Evolutionary conservation across 2,113 vertebrate genomes (phyloP), one percentile per base, ranked within the genome.

Genomic region (Anseranas semipalmata): DNA sequence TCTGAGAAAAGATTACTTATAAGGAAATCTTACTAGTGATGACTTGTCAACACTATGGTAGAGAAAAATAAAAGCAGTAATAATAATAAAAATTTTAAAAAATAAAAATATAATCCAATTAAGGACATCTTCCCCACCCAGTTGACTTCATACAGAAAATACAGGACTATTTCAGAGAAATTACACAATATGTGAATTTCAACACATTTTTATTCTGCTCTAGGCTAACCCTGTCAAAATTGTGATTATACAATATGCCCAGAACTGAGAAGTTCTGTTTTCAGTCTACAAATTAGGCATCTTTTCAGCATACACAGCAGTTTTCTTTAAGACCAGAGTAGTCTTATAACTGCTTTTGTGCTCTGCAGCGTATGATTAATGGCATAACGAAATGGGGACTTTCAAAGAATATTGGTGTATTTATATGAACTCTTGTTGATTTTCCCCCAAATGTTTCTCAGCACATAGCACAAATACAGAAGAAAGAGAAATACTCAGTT

Each of bases 211-310:
- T 20, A 45, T 90, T 96, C 75, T 94, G 87, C 91, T 91, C 52
- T 48, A 90, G 92, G 85, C 60, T 93, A 95, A 85, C 56, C 43
- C 43, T 84, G 81, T 89, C 92, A 95, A 82, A 91, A 85, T 15
- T 56, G 2, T 80, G 94, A 87, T 94, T 87, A 90, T 30, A 79
- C 43, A 87, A n/a, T 73, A 86, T 15, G 12, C 46, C 22, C 50
- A 78, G 52, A 95, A 95, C 18, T 19, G 15, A 80, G 77, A 83
- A 68, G 6, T 70, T 85, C 35, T 88, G 50, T n/a, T 84, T 80
- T 87, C 8, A 28, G 37, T 75, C 76, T 84, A 78, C 73, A 85
- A 95, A 95, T 95, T 63, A 87, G 60, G 86, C 43, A 72, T 59
- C 41, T 81, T 87, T 89, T 86, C 35, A 88, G 91, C 80, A 71